A percentile compares a stretch with the other conserved stretches of the same genome.
Evolutionary conservation across 1,140 invertebrate species (phyloP).

Genomic region (Schlechtendalia chinensis): DNA sequence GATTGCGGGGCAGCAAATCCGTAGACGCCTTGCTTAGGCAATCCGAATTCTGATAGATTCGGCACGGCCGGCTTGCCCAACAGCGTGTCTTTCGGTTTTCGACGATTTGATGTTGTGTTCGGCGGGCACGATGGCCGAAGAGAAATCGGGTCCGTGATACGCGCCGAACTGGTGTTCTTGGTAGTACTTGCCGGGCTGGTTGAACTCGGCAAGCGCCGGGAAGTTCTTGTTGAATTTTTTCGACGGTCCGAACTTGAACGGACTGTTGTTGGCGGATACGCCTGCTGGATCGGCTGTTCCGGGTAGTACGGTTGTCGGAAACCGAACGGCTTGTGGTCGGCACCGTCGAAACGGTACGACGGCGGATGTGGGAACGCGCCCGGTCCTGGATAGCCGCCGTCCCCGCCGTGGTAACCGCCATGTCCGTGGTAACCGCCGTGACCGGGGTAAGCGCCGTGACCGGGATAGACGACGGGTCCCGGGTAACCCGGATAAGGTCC

Average conservation of each 20-base stretch:
- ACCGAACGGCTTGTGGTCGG: background rate
- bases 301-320: background rate
- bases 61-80: background rate
- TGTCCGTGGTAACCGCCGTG: background rate
- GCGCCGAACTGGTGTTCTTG: slow-evolving; percentile 31
- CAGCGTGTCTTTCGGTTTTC: background rate
- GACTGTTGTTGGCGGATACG: background rate
- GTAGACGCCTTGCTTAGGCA: background rate
- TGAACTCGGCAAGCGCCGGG: background rate
- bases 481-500: slow-evolving; percentile 33
- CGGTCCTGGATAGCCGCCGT: too few species aligned
- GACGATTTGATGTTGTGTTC: slow-evolving; percentile 23
- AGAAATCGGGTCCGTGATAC: slow-evolving; percentile 18
- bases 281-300: background rate
- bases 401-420: background rate
- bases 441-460: background rate
- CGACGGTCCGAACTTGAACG: background rate
- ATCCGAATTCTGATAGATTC: background rate
- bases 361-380: background rate
- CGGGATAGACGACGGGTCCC: background rate
- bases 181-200: slow-evolving; percentile 2
- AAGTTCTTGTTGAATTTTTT: slow-evolving; percentile 17
- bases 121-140: background rate
- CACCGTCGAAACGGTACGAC: background rate
- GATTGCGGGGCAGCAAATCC: background rate